Conservation (phyloP, 1,140 invertebrate species). For the Hyles vespertilio region DNA sequence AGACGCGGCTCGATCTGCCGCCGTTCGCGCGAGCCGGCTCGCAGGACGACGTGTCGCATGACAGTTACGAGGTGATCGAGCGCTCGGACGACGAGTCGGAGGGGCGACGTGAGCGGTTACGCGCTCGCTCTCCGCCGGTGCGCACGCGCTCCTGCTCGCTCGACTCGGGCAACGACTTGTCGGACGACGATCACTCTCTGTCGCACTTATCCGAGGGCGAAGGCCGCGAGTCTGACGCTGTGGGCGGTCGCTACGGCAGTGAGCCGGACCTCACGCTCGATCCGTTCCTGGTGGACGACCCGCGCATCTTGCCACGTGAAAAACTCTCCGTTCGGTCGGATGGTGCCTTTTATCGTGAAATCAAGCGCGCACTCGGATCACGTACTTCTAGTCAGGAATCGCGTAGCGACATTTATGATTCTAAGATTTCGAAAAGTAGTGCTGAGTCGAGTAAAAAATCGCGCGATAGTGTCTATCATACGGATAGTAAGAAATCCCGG, state of each 20-base stretch:
- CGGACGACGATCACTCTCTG: constrained; percentile 78
- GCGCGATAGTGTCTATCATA: constrained; percentile 78
- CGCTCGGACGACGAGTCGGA: constrained; percentile 81
- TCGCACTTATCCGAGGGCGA: constrained; percentile 73
- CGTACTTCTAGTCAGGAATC: constrained; percentile 81
- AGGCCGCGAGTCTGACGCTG: constrained; percentile 51
- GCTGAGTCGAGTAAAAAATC: constrained; percentile 79
- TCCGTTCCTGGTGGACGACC: constrained; percentile 81
- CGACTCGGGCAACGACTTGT: constrained; percentile 82
- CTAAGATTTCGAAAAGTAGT: constrained; percentile 79
- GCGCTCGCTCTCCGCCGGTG: constrained; percentile 33
- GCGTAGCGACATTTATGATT: constrained; percentile 80
- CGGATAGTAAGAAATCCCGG: constrained; percentile 79
- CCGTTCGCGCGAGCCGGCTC: constrained; percentile 79
- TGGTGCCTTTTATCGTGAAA: constrained; percentile 81
- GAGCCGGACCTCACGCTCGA: constrained; percentile 77
- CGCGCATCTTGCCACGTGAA: constrained; percentile 80
- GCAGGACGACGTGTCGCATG: constrained; percentile 91
- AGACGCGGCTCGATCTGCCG: constrained; percentile 79
- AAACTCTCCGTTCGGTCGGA: constrained; percentile 81
- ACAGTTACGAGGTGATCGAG: constrained; percentile 91
- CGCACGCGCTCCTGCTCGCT: constrained; percentile 80
- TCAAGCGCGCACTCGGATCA: constrained; percentile 77
- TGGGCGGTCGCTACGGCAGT: constrained; percentile 77
- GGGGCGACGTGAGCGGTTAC: constrained; percentile 50